phyloP scores from a whole-genome alignment of 2,888 invertebrate species.

The Capitulum mitella region DNA sequence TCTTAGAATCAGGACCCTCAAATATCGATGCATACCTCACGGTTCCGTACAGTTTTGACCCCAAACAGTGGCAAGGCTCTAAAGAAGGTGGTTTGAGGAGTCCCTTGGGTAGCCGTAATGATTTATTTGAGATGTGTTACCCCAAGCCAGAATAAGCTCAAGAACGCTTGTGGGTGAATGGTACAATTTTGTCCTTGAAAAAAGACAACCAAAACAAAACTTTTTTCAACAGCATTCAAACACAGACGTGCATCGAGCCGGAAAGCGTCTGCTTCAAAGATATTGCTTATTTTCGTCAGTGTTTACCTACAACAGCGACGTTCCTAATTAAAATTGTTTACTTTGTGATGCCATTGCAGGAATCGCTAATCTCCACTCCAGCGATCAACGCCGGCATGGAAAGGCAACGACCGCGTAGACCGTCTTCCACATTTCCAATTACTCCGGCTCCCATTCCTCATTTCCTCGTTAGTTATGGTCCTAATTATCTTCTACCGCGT shows the following conservation, averaged over 20 bases:
- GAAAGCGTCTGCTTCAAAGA: not conserved
- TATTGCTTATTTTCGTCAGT: not conserved
- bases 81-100: too few relatives aligned
- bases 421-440: not conserved
- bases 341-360: not conserved
- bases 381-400: not conserved
- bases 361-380: not conserved
- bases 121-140: too few relatives aligned
- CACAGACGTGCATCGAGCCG: too few relatives aligned
- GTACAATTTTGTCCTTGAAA: not conserved
- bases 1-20: too few relatives aligned
- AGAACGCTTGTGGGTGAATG: too few relatives aligned
- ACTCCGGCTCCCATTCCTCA: not conserved
- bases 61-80: too few relatives aligned
- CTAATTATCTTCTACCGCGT: not conserved
- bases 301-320: not conserved
- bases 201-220: not conserved
- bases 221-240: too few relatives aligned
- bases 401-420: not conserved
- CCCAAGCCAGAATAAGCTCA: too few relatives aligned
- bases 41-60: too few relatives aligned
- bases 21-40: too few relatives aligned
- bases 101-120: too few relatives aligned
- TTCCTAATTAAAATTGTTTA: conserved; percentile 4
- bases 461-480: not conserved